phyloP scores from a whole-genome alignment of 2,113 vertebrate species.

The Falco punctatus region DNA sequence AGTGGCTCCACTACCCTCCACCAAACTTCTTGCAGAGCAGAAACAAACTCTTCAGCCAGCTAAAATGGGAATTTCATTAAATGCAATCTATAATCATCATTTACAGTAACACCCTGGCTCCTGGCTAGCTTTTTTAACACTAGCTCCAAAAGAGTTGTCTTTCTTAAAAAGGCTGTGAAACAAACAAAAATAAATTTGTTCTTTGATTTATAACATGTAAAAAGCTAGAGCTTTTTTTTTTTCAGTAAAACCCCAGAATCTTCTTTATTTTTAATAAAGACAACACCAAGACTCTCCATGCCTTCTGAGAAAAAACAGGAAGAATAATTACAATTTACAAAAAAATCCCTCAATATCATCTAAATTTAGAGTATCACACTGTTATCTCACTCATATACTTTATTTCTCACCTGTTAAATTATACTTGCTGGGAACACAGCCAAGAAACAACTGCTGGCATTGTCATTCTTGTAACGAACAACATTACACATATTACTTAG shows the following conservation, averaged over 20 bases:
- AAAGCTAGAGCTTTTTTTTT: not conserved
- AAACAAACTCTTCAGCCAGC: not conserved
- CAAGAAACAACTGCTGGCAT: slow-evolving; percentile 53
- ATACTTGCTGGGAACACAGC: slow-evolving; percentile 58
- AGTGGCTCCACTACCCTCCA: not conserved
- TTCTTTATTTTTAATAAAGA: not conserved
- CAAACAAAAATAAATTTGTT: not conserved
- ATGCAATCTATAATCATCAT: not conserved
- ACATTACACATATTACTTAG: slow-evolving; percentile 25
- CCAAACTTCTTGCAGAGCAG: not conserved
- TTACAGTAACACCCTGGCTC: not conserved
- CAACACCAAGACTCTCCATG: not conserved
- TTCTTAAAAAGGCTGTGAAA: not conserved
- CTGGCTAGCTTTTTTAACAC: not conserved
- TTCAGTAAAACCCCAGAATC: not conserved
- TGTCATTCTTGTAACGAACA: slow-evolving; percentile 26
- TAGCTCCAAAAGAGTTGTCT: not conserved
- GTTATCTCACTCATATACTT: slow-evolving; percentile 46
- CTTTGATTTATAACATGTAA: not conserved
- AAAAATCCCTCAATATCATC: not conserved
- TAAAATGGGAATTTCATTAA: slow-evolving; percentile 2
- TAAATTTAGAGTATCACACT: slow-evolving; percentile 60
- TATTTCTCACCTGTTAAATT: slow-evolving; percentile 72
- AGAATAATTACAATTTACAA: slow-evolving; percentile 4
- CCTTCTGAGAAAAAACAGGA: not conserved